Evolutionary conservation across 2,888 invertebrate genomes (phyloP).

Genomic region (Parnassius apollo): DNA sequence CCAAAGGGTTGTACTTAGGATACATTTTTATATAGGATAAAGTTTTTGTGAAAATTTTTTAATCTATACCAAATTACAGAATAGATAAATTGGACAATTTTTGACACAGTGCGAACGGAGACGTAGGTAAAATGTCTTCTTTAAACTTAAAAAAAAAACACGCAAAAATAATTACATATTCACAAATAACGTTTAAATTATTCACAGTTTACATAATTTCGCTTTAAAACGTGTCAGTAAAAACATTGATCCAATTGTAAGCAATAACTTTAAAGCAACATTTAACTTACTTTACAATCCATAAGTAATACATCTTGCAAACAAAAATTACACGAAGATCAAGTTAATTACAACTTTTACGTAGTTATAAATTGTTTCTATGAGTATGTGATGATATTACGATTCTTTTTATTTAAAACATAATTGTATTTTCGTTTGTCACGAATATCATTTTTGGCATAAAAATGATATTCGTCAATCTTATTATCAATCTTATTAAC

Average conservation of each 20-base stretch:
- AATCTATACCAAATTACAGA: too few relatives aligned
- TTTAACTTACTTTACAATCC: constrained; percentile 77
- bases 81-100: too few relatives aligned
- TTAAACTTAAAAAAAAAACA: constrained; percentile 81
- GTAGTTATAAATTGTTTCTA: constrained; percentile 72
- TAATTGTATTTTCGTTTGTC: constrained; percentile 38
- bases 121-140: constrained; percentile 69
- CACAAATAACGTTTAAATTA: constrained; percentile 75
- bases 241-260: constrained; percentile 71
- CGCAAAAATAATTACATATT: constrained; percentile 81
- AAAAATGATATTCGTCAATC: too few relatives aligned
- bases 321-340: constrained; percentile 77
- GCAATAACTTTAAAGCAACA: constrained; percentile 78
- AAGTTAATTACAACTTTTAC: constrained; percentile 75
- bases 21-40: too few relatives aligned
- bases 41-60: too few relatives aligned
- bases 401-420: constrained; percentile 52
- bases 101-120: too few relatives aligned
- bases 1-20: too few relatives aligned
- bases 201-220: constrained; percentile 63
- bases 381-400: constrained; percentile 46
- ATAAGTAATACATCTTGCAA: constrained; percentile 80
- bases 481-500: constrained; percentile 24
- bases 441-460: constrained; percentile 30
- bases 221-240: constrained; percentile 67